phyloP scores from a whole-genome alignment of 2,797 vertebrate genomes.

The Chaetodon trifasciatus region DNA sequence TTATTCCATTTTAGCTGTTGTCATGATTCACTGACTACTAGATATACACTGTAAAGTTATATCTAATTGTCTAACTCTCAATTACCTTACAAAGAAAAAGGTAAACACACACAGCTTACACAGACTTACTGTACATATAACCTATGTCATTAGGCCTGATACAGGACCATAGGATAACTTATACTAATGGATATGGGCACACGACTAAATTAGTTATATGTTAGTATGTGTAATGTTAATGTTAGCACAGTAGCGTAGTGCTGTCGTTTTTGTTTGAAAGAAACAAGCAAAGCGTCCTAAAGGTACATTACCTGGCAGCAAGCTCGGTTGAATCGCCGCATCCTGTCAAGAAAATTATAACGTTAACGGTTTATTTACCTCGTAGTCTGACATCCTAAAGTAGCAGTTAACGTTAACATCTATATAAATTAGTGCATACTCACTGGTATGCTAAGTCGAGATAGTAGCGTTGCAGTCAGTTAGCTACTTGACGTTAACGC shows the following conservation, averaged over 20 bases:
- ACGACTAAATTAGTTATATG: no score
- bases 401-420: no score
- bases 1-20: background rate
- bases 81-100: background rate
- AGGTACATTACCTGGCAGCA: constrained; percentile 64
- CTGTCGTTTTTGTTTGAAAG: background rate
- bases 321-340: constrained; percentile 64
- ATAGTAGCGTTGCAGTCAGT: background rate
- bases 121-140: background rate
- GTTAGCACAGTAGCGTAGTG: background rate
- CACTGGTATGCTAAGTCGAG: no score
- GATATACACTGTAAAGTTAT: background rate
- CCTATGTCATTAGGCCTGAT: background rate
- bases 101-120: background rate
- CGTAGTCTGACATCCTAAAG: background rate
- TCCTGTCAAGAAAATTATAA: constrained; percentile 52
- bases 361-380: background rate
- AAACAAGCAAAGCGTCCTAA: background rate
- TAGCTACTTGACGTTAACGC: background rate
- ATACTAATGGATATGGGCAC: background rate
- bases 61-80: background rate
- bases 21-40: background rate
- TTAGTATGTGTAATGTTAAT: background rate
- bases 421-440: background rate
- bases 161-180: background rate